phyloP scores from a whole-genome alignment of 1,140 invertebrate genomes.

The Lethrus apterus region DNA sequence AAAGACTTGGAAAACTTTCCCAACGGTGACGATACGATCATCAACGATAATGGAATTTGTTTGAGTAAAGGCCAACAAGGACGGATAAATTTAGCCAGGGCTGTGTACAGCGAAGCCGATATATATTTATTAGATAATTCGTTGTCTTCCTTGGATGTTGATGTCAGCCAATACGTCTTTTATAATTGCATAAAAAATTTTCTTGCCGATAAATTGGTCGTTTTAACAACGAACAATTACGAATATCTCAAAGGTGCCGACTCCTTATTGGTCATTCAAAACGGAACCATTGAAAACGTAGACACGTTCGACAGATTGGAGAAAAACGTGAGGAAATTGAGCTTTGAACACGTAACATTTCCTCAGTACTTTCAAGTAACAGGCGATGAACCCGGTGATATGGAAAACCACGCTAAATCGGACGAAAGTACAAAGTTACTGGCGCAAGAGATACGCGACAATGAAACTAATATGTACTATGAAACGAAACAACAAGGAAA shows the following conservation, averaged over 20 bases:
- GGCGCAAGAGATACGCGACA: background rate
- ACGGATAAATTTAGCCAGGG: slow-evolving; percentile 73
- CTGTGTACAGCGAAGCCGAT: slow-evolving; percentile 68
- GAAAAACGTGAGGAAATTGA: slow-evolving; percentile 8
- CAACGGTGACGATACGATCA: slow-evolving; percentile 16
- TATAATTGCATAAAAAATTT: slow-evolving; percentile 58
- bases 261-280: slow-evolving; percentile 3
- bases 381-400: background rate
- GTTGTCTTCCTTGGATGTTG: slow-evolving; percentile 63
- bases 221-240: slow-evolving; percentile 66
- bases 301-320: background rate
- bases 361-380: background rate
- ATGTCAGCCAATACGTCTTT: slow-evolving; percentile 58
- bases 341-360: background rate
- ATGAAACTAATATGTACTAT: slow-evolving; percentile 8
- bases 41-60: slow-evolving; percentile 15
- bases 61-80: slow-evolving; percentile 62
- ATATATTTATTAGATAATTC: slow-evolving; percentile 78
- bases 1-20: slow-evolving; percentile 21
- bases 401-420: background rate
- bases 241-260: slow-evolving; percentile 6
- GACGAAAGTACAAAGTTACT: slow-evolving; percentile 1
- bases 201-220: slow-evolving; percentile 57
- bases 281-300: slow-evolving; percentile 3
- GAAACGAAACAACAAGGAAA: slow-evolving; percentile 10